A percentile compares a stretch with the other conserved stretches of the same genome.
phyloP scores from a whole-genome alignment of 2,113 vertebrate genomes.

The Procapra przewalskii region DNA sequence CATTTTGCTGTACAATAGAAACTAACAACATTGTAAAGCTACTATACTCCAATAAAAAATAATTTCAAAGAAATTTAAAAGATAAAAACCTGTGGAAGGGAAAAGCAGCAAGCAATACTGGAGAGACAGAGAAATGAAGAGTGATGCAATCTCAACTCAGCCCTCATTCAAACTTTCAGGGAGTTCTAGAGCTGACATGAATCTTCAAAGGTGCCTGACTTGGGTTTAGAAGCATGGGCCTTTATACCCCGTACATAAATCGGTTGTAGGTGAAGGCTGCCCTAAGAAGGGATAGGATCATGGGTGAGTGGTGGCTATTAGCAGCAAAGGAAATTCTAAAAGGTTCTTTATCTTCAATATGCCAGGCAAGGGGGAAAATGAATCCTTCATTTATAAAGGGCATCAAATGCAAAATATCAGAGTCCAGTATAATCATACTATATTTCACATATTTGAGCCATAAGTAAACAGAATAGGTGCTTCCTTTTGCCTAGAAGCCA shows the following conservation, averaged over 20 bases:
- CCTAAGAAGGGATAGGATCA: rapidly evolving
- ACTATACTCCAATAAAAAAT: not conserved
- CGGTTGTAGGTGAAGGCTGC: not conserved
- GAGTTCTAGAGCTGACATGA: not conserved
- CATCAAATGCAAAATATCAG: not conserved
- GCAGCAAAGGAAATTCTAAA: not conserved
- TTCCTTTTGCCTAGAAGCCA: not conserved
- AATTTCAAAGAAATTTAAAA: not conserved
- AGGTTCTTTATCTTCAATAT: not conserved
- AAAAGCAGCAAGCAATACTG: not conserved
- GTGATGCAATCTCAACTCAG: not conserved
- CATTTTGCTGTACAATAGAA: not conserved
- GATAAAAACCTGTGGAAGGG: not conserved
- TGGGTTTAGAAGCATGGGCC: not conserved
- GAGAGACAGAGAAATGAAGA: not conserved
- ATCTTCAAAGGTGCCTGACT: too few species aligned
- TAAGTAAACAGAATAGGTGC: not conserved
- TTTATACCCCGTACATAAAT: not conserved
- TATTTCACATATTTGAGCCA: not conserved
- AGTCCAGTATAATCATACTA: not conserved
- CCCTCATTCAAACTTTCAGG: not conserved
- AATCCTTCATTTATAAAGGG: not conserved
- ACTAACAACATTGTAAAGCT: not conserved
- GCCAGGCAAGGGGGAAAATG: not conserved
- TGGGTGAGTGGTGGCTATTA: not conserved